Base-by-base conservation (phyloP, 1,140 invertebrate species). In the Zelostemma sp. region DNA sequence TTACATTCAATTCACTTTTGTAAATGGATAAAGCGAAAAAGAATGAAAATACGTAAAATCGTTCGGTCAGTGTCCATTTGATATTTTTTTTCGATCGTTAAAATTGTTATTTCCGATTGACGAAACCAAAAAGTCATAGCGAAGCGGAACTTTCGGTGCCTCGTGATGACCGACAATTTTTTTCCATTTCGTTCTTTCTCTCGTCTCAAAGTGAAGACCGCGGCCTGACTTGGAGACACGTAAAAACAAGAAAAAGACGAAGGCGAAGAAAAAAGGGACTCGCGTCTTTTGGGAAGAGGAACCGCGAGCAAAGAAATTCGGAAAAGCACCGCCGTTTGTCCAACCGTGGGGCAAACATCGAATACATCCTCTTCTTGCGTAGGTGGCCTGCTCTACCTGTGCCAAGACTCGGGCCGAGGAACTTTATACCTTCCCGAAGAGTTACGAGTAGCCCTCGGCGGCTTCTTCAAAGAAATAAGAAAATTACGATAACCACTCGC, bases 311-410 rank as follows among this genome's bases (percentile, higher is more conserved):
- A 61, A 72, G 58, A 75, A 76, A 74, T 68, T 59, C 68, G 69
- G 77, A 79, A 75, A 75, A 80, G 74, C 69, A 76, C 76, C 80
- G 79, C 75, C 81, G 75, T 82, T 83, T 84, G 75, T 65, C 69
- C 67, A 73, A 61, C 64, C 61, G 45, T 72, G 74, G 71, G 49
- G 78, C 75, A 82, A 81, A 81, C 78, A 81, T 59, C 35, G 69
- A 63, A 74, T 74, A 40, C 28, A 35, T 28, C 35, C 43, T 63
- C 1, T 1, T 41, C 55, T 68, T 33, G 58, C 48, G 53, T 60
- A 55, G 56, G 54, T 47, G 60, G 51, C 54, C n/a, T n/a, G n/a
- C 60, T 56, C 12, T 59, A 65, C 61, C 53, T 61, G 50, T 14
- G 59, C 38, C 25, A 33, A 18, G 21, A 31, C 43, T 17, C 28